These are phyloP conservation scores for Subacronicta megacephala DNA, from an alignment of 2,888 invertebrate species.

Conservation along the genomic window DNA sequence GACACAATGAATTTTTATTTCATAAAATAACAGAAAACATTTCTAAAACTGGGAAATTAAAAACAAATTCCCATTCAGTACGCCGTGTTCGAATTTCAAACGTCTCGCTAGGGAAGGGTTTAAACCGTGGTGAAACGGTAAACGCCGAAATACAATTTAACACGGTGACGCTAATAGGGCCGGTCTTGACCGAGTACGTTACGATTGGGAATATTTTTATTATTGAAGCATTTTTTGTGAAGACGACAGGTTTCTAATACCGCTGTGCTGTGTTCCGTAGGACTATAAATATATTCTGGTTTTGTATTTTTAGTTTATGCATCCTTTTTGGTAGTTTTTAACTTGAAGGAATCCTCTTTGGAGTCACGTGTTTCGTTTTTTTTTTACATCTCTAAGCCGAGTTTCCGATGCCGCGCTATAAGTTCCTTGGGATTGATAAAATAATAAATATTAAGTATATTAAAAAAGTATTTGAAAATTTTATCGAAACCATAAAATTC, in stretches of 20 bases:
- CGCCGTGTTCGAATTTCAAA: slow-evolving; percentile 32
- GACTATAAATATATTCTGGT: slow-evolving; percentile 20
- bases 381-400: too few relatives aligned
- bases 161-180: slow-evolving; percentile 60
- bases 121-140: slow-evolving; percentile 53
- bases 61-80: slow-evolving; percentile 35
- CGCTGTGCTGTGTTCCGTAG: slow-evolving; percentile 15
- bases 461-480: too few relatives aligned
- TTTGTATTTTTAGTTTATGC: slow-evolving; percentile 8
- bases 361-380: neutral
- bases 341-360: neutral
- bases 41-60: slow-evolving; percentile 36
- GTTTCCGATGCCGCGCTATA: too few relatives aligned
- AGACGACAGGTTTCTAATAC: slow-evolving; percentile 42
- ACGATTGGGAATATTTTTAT: slow-evolving; percentile 53
- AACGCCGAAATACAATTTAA: slow-evolving; percentile 60
- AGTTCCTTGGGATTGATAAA: too few relatives aligned
- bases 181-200: slow-evolving; percentile 35
- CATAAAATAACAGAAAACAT: neutral
- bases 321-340: neutral
- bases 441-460: too few relatives aligned
- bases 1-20: too few relatives aligned
- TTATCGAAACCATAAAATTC: too few relatives aligned
- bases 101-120: slow-evolving; percentile 21
- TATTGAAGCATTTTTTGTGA: slow-evolving; percentile 27